phyloP scores from a whole-genome alignment of 2,888 invertebrate genomes.

The Megaustenia siamemsis region DNA sequence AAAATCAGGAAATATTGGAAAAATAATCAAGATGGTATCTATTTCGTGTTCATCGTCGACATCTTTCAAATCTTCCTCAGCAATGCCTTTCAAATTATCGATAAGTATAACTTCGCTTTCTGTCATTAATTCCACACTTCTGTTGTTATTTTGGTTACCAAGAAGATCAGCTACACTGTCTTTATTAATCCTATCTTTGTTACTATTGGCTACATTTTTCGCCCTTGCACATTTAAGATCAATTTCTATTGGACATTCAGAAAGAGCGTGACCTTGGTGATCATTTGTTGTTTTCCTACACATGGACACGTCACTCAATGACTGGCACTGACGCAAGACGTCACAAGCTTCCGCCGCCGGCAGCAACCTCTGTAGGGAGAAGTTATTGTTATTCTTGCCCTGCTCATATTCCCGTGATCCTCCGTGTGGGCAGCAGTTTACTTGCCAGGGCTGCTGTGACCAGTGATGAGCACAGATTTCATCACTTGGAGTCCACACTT shows the following conservation, averaged over 20 bases:
- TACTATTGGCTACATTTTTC: not conserved
- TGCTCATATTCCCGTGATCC: not conserved
- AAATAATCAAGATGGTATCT: not conserved
- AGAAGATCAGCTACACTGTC: not conserved
- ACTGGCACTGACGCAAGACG: not conserved
- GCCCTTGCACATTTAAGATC: not conserved
- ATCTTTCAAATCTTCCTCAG: not conserved
- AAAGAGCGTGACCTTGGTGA: not conserved
- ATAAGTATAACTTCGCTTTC: not conserved
- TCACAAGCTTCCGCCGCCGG: not conserved
- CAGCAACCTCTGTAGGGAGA: not conserved
- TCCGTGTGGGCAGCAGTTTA: not conserved
- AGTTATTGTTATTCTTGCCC: constrained; percentile 24
- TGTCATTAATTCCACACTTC: not conserved
- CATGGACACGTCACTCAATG: not conserved
- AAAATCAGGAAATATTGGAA: not conserved
- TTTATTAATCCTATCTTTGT: not conserved
- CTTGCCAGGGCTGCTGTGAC: constrained; percentile 13
- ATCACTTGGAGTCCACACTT: not conserved
- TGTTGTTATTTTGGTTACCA: not conserved
- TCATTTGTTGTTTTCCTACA: not conserved
- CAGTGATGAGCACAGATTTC: constrained; percentile 8
- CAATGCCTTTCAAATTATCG: not conserved
- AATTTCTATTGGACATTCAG: not conserved
- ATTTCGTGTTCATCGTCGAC: no score